Evolutionary conservation across 2,797 vertebrate species (phyloP), one percentile per base, ranked within the genome.

Genomic region (Ispidina lecontei): DNA sequence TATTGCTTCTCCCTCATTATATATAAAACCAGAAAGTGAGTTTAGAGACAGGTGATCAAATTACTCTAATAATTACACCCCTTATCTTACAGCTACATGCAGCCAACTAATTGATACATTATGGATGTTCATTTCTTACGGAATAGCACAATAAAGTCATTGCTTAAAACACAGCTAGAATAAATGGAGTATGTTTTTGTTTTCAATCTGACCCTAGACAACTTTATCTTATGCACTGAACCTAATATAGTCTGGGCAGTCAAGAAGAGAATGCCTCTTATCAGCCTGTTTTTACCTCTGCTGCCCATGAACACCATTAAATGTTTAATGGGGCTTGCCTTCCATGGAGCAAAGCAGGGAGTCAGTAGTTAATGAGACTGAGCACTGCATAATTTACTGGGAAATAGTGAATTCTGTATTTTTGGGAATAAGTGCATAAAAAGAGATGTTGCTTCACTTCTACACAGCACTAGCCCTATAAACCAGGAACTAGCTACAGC

Each of bases 261-360:
- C 76, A 74, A 65, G 78, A 81, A 69, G 35, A 64, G 54, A 87
- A 75, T 41, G 75, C 16, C 31, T 93, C 89, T 35, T 29, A 20
- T 31, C 75, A 71, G 58, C n/a, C 49, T 26, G 26, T 3, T 41
- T 90, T 84, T 76, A 71, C 55, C 33, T 74, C 62, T 54, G 58
- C 76, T 86, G 87, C 80, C 87, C 73, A 29, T 39, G 43, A 81
- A 69, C 54, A 51, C 73, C 52, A 81, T 82, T 58, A 87, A 11
- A 51, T 56, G 51, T 75, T 77, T 93, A 94, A 95, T 91, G 93
- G 79, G 77, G 75, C 60, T 91, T 90, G 31, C 21, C 64, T 56
- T 78, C 47, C 55, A 70, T 8, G 25, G 51, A 73, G 51, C 41
- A 33, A 96, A 87, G 69, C n/a, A 46, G 22, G 29, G 55, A 91